phyloP scores from a whole-genome alignment of 2,113 vertebrate species.

The Phycodurus eques region DNA sequence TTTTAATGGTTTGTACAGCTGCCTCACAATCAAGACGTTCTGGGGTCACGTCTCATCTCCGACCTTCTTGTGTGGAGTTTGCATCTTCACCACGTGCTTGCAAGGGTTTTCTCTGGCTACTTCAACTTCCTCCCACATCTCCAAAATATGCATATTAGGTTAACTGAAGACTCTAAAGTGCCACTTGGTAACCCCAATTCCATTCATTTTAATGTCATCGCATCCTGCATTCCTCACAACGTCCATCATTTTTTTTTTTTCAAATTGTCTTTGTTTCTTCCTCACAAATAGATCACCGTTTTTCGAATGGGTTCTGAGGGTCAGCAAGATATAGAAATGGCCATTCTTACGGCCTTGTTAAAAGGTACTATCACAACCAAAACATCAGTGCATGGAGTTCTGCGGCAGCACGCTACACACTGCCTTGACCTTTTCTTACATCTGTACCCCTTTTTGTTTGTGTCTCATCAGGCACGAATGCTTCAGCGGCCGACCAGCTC shows the following conservation, averaged over 20 bases:
- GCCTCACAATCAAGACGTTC: no score
- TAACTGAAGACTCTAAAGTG: no score
- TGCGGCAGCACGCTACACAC: neutral
- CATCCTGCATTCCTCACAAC: neutral
- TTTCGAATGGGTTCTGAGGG: constrained; percentile 96
- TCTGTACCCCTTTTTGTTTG: constrained; percentile 1
- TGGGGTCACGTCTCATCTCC: no score
- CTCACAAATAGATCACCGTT: constrained; percentile 84
- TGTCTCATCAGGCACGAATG: constrained; percentile 85
- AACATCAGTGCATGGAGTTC: neutral
- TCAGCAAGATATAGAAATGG: constrained; percentile 97
- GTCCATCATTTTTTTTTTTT: neutral
- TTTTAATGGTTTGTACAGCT: no score
- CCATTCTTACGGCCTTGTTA: constrained; percentile 93
- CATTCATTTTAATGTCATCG: neutral
- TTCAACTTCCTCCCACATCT: no score
- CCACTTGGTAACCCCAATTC: neutral
- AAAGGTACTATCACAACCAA: constrained; percentile 79
- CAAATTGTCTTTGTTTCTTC: constrained; percentile 12
- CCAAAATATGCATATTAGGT: no score
- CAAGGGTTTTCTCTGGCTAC: no score
- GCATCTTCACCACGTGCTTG: no score
- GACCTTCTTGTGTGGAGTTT: no score
- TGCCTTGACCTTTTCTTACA: neutral
- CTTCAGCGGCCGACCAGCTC: constrained; percentile 91